phyloP scores from a whole-genome alignment of 2,113 vertebrate species.

The Larimichthys crocea region DNA sequence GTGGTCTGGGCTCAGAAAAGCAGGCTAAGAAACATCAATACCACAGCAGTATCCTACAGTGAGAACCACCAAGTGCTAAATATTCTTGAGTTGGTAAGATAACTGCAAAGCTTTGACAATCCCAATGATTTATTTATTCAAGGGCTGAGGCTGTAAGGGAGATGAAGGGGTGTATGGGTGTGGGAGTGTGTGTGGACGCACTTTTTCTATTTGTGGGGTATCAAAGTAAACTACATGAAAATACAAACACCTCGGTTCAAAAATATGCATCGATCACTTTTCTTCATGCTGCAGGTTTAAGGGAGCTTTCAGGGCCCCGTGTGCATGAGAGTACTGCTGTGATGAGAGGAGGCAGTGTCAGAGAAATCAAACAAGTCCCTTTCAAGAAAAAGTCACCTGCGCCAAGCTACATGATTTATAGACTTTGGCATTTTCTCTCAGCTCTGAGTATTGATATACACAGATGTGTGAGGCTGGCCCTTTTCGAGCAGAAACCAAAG shows the following conservation, averaged over 20 bases:
- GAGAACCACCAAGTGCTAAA: conserved; percentile 51
- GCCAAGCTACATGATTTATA: conserved; percentile 63
- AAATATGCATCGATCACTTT: conserved; percentile 51
- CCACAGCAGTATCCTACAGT: conserved; percentile 28
- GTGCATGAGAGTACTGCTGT: conserved; percentile 30
- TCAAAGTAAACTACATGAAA: conserved; percentile 67
- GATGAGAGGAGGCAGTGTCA: conserved; percentile 65
- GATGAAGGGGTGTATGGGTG: conserved; percentile 24
- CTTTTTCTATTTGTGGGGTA: conserved; percentile 28
- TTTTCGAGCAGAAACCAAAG: conserved; percentile 53
- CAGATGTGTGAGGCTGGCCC: conserved; percentile 40
- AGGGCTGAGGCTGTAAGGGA: conserved; percentile 35
- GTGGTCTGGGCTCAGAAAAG: conserved; percentile 36
- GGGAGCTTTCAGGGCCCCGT: conserved; percentile 29
- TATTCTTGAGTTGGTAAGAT: conserved; percentile 48
- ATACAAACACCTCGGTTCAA: conserved; percentile 70
- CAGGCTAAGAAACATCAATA: conserved; percentile 49
- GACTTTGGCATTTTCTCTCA: conserved; percentile 47
- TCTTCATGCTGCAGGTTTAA: conserved; percentile 27
- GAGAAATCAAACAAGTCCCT: conserved; percentile 60
- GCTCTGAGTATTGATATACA: conserved; percentile 58
- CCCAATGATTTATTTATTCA: conserved; percentile 63
- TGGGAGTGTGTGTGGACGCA: conserved; percentile 1
- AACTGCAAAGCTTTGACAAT: conserved; percentile 52
- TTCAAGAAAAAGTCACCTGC: conserved; percentile 68